A percentile compares a stretch with the other conserved stretches of the same genome.
Conservation (phyloP, 2,113 vertebrate species). For the Rhinogobius similis region DNA sequence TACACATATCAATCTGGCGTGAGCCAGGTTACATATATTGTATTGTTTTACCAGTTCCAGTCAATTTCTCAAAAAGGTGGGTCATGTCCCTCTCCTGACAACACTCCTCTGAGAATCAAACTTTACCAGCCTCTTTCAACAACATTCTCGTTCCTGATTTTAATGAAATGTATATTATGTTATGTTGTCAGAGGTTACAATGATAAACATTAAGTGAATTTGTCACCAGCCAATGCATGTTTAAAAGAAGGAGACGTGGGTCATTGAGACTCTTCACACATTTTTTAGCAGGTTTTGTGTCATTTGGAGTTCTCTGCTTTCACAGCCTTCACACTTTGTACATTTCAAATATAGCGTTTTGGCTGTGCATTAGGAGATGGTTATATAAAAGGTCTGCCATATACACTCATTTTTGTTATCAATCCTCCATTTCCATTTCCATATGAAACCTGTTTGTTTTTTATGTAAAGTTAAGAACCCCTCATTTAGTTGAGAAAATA, state of each 20-base stretch:
- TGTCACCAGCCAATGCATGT: neutral
- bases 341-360: neutral
- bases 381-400: neutral
- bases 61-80: too few species aligned
- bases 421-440: neutral
- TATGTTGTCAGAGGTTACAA: neutral
- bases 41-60: too few species aligned
- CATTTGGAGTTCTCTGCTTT: neutral
- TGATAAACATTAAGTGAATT: neutral
- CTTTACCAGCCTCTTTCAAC: too few species aligned
- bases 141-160: neutral
- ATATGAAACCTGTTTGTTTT: too few species aligned
- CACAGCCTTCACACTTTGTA: neutral
- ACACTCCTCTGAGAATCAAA: too few species aligned
- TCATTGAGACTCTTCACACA: conserved; percentile 1
- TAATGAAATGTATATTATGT: neutral
- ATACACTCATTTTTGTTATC: neutral
- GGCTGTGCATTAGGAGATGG: neutral
- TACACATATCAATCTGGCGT: too few species aligned
- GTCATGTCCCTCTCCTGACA: too few species aligned
- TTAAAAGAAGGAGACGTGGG: neutral
- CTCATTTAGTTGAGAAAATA: neutral
- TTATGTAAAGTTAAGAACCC: neutral
- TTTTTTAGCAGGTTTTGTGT: conserved; percentile 2
- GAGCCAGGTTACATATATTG: too few species aligned